Base-by-base conservation (phyloP, 2,113 vertebrate species). In the Mustela lutreola region DNA sequence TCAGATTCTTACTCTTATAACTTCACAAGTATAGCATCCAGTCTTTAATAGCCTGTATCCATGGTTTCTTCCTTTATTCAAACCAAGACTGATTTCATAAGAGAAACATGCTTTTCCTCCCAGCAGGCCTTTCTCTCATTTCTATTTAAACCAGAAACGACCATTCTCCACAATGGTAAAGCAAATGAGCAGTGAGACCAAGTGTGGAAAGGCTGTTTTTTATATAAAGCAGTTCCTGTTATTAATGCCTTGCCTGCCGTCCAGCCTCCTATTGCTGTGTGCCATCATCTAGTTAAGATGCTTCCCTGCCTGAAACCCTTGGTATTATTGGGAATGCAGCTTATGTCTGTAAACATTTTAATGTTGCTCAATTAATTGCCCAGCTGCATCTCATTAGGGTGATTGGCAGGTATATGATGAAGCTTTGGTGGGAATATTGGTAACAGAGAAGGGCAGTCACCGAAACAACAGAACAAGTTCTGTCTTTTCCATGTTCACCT, bases 311-410 rank as follows among this genome's bases (percentile, higher is more conserved):
- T 22, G 63, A 95, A 94, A 81, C 93, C 36, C 42, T 80, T 93
- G 42, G 50, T 53, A n/a, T 91, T 92, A 79, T 24, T 63, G 24
- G 22, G 22, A 96, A 82, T 83, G 50, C 45, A 90, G 36, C 1
- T 95, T 56, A 75, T 93, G 18, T 50, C 86, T 94, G 53, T 94
- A 62, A 95, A 85, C 79, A 56, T 93, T 92, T 26, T 42, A 89
- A 78, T 92, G 28, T 11, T 39, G 21, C 33, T 81, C 22, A 82
- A 92, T 96, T 96, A 97, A 94, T 94, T 95, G 67, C 67, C 36
- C 63, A n/a, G 45, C 80, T 97, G 7, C 39, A 81, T 94, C 50
- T 95, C 88, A 89, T 97, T 95, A 92, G 84, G 60, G 1, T 97
- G 96, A 92, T 36, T 97, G 93, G 18, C 45, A 83, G 45, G 42